Conservation (phyloP, 2,797 vertebrate species). For the Prionace glauca region DNA sequence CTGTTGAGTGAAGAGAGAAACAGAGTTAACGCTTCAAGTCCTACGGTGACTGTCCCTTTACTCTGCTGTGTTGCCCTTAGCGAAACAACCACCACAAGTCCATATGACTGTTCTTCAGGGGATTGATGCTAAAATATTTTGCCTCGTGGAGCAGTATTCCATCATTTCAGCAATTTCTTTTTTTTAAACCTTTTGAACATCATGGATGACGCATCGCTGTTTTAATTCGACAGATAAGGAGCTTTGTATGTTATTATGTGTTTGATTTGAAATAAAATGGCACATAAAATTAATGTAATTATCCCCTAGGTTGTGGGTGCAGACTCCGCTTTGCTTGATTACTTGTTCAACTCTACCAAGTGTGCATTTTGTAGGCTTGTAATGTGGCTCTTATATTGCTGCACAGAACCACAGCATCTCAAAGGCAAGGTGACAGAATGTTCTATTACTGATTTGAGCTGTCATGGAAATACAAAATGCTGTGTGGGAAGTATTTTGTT, state of each 20-base stretch:
- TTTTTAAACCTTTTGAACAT: neutral
- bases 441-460: neutral
- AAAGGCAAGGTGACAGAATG: neutral
- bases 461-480: neutral
- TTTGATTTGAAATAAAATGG: conserved; percentile 10
- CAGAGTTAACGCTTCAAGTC: too few species aligned
- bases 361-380: neutral
- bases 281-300: neutral
- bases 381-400: neutral
- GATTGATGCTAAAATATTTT: neutral
- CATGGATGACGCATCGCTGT: neutral
- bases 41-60: too few species aligned
- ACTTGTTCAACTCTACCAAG: neutral
- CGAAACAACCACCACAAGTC: too few species aligned
- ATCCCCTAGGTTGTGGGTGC: neutral
- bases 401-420: neutral
- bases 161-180: neutral
- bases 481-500: neutral
- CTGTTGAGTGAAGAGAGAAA: too few species aligned
- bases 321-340: neutral
- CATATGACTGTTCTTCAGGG: too few species aligned
- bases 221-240: neutral
- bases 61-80: too few species aligned
- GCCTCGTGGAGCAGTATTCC: neutral
- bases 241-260: neutral